Evolutionary conservation across 53 echinoderm and acorn worm genomes (phyloP).

Genomic region (Luidia sarsii): DNA sequence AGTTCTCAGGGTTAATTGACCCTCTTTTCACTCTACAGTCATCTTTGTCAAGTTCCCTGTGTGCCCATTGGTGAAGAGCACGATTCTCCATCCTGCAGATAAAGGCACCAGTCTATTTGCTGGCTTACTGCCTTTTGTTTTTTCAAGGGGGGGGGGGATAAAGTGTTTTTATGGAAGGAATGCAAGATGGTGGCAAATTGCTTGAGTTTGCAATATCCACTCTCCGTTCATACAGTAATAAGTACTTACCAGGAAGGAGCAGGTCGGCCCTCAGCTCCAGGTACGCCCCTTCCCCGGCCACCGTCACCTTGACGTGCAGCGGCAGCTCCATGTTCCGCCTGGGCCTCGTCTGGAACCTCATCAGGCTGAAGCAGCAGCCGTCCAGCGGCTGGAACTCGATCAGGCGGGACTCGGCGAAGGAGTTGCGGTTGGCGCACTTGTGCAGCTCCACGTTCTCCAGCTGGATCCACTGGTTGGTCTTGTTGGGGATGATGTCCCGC

Average conservation of each 20-base stretch:
- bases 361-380: conserved; percentile 78
- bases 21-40: too few species aligned
- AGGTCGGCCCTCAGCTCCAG: conserved; percentile 89
- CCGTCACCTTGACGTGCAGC: conserved; percentile 70
- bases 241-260: conserved; percentile 81
- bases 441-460: conserved; percentile 82
- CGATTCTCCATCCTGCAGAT: too few species aligned
- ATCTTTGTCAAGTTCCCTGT: too few species aligned
- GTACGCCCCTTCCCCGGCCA: conserved; percentile 81
- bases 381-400: conserved; percentile 87
- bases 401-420: conserved; percentile 79
- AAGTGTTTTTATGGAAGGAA: too few species aligned
- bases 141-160: too few species aligned
- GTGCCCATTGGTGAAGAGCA: too few species aligned
- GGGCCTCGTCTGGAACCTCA: conserved; percentile 77
- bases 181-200: too few species aligned
- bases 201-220: too few species aligned
- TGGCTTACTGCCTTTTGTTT: too few species aligned
- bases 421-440: conserved; percentile 86
- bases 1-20: too few species aligned
- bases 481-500: conserved; percentile 92
- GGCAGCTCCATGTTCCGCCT: conserved; percentile 69
- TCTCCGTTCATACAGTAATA: too few species aligned
- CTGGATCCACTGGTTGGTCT: conserved; percentile 82
- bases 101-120: too few species aligned